A percentile compares a stretch with the other conserved stretches of the same genome.
Evolutionary conservation across 2,797 vertebrate genomes (phyloP).

Genomic region (Urocyon cinereoargenteus): DNA sequence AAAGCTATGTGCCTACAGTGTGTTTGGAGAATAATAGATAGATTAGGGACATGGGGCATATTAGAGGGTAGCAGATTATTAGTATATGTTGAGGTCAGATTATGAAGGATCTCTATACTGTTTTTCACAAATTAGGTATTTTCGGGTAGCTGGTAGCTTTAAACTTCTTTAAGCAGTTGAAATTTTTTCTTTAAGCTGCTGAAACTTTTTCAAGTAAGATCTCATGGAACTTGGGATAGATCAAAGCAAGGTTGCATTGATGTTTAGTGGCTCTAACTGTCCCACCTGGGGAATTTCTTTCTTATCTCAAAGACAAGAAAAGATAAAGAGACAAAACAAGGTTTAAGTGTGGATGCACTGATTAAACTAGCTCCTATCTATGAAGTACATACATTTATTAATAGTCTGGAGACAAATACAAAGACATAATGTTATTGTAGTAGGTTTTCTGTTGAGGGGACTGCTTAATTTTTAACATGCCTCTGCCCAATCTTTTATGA

Average conservation of each 20-base stretch:
- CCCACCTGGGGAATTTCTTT: not conserved
- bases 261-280: not conserved
- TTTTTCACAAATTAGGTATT: not conserved
- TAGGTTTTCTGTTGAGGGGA: not conserved
- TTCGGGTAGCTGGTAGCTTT: not conserved
- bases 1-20: not conserved
- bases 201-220: not conserved
- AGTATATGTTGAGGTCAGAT: not conserved
- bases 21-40: not conserved
- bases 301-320: not conserved
- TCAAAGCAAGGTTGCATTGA: not conserved
- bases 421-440: not conserved
- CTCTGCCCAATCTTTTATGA: not conserved
- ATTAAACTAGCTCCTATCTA: not conserved
- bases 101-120: not conserved
- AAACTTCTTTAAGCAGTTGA: not conserved
- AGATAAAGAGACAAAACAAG: not conserved
- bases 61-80: not conserved
- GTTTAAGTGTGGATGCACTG: not conserved
- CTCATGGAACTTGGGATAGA: not conserved
- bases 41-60: not conserved
- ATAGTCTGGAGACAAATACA: not conserved
- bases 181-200: not conserved
- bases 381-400: not conserved
- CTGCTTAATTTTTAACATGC: not conserved